Evolutionary conservation across 1,140 invertebrate species (phyloP), one percentile per base, ranked within the genome.

Genomic region (Xylocopa sonorina): DNA sequence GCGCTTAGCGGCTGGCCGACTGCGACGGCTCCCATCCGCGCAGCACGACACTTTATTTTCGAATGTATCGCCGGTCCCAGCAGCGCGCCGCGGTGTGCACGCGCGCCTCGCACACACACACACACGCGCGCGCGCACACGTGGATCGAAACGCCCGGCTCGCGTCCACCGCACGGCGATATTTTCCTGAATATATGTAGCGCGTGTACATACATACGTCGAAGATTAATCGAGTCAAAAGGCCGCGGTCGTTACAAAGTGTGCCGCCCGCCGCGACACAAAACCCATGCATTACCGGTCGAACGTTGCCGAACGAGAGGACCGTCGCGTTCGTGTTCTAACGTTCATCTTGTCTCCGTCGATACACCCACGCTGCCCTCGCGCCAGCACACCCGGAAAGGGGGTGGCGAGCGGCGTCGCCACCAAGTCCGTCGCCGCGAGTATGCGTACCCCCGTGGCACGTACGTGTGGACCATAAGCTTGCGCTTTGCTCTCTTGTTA

Each of bases 141-240:
- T 16, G 21, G 12, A 32, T 18, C 10, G 24, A 55, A 27, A 9
- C n/a, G n/a, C 34, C 7, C 16, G 48, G 14, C 18, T n/a, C 43
- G 3, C 50, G 60, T 66, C n/a, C n/a, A n/a, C n/a, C n/a, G 4
- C 53, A 18, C 74, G 21, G 74, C 74, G 57, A 77, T 69, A 78
- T 78, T 78, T 78, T 27, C 78, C 80, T 66, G 81, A 53, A 63
- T 75, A 82, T 78, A 77, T 71, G 84, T 72, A 67, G 66, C 81
- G 85, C 82, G 69, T 78, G 76, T 82, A 76, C 73, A 77, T 82
- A 91, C 91, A 90, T 88, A 89, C 92, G 90, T 92, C 90, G 90
- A 93, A 92, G 92, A 93, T 93, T 93, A 93, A 93, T 93, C 92
- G 91, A 92, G 90, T 91, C 91, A 91, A 92, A 92, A 90, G 90